Evolutionary conservation across 2,888 invertebrate species (phyloP), one percentile per base, ranked within the genome.

Genomic region (Oxycera nigricornis): DNA sequence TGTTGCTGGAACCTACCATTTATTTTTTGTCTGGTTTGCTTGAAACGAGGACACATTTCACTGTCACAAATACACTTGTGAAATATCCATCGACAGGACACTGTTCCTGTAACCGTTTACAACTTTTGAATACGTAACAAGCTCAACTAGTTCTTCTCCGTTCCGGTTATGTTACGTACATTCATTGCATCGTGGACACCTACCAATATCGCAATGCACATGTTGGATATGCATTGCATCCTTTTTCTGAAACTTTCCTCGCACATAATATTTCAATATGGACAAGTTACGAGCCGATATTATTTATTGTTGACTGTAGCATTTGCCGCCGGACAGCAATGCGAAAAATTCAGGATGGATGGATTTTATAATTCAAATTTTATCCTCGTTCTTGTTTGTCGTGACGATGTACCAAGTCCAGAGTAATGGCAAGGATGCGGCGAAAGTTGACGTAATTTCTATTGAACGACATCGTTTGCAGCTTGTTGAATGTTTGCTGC

Each of bases 201-300:
- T n/a, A n/a, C n/a, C n/a, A n/a, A n/a, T n/a, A n/a, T n/a, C n/a
- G n/a, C n/a, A n/a, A n/a, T n/a, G n/a, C n/a, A n/a, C n/a, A n/a
- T n/a, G n/a, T 35, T 55, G 52, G 24, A 22, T 22, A 55, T 55
- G 52, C 52, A 55, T 22, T 55, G 7, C 52, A 9, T 24, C 52
- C 52, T 55, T 55, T 22, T 6, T 20, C 22, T 26, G 24, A 4
- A 59, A 24, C 17, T 26, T 28, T 59, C 26, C 30, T 59, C 24
- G 59, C 4, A 24, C 59, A 59, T 59, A 59, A 59, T 59, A 59
- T 59, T 59, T 59, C 24, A 59, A 59, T 59, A 59, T 28, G 59
- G 59, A 59, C 59, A 59, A 59, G 59, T 59, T 59, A 28, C 59
- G 59, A 59, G 59, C 24, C 30, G 14, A 59, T 6, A 59, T 59